Percentiles rank a stretch among this genome's conserved stretches.
Evolutionary conservation across 2,113 vertebrate genomes (phyloP).

Genomic region (Platycercus adscitus): DNA sequence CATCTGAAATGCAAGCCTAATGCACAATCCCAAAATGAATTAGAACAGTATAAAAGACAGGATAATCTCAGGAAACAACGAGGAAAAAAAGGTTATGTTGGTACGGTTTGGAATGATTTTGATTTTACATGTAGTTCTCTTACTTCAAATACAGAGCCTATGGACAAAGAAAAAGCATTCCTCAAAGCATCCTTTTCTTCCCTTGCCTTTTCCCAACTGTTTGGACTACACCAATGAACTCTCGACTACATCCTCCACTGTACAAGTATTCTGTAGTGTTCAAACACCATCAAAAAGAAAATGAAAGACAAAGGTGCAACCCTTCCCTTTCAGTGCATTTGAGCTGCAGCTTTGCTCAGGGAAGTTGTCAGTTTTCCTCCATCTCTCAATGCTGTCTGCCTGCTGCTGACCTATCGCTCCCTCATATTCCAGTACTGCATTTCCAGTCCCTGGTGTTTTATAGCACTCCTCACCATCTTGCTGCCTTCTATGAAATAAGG

Average conservation of each 20-base stretch:
- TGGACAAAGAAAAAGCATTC: not conserved
- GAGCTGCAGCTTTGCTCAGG: conserved; percentile 9
- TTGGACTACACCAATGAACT: conserved; percentile 29
- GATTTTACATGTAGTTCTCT: not conserved
- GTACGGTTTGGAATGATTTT: not conserved
- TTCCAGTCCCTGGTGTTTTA: conserved; percentile 35
- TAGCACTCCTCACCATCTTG: not conserved
- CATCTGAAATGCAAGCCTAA: not conserved
- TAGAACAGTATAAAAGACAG: not conserved
- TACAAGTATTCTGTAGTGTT: conserved; percentile 14
- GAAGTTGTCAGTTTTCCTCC: conserved; percentile 44
- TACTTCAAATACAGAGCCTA: conserved; percentile 13
- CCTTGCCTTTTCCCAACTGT: not conserved
- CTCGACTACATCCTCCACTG: conserved; percentile 18
- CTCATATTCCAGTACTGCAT: not conserved
- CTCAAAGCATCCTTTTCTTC: not conserved
- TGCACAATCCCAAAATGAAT: not conserved
- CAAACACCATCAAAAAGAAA: conserved; percentile 34
- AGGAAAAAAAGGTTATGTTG: not conserved
- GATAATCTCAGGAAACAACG: not conserved
- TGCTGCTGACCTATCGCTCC: conserved; percentile 36
- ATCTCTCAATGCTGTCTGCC: conserved; percentile 29
- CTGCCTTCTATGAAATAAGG: conserved; percentile 15
- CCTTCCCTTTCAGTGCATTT: conserved; percentile 5
- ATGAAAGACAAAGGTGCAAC: conserved; percentile 20